phyloP scores from a whole-genome alignment of 1,140 invertebrate species.

The Dinothrombium tinctorium region DNA sequence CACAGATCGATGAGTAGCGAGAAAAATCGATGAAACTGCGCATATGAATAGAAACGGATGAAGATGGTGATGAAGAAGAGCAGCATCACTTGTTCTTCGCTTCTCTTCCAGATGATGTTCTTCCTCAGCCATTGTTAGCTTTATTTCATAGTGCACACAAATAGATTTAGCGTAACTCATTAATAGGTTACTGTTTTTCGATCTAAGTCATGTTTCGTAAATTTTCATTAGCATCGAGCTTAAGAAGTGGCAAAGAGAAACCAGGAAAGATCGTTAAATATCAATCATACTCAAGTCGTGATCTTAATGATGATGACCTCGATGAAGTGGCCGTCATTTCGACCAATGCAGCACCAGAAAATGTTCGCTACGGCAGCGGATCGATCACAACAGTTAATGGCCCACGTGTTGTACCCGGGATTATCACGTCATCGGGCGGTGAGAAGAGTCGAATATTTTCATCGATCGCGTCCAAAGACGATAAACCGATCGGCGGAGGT shows the following conservation, averaged over 20 bases:
- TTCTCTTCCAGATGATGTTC: too few species aligned
- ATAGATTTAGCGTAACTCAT: too few species aligned
- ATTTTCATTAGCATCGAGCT: neutral
- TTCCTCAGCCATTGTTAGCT: too few species aligned
- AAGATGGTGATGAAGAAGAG: too few species aligned
- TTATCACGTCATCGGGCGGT: constrained; percentile 26
- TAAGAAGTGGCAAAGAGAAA: constrained; percentile 15
- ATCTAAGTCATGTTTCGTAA: too few species aligned
- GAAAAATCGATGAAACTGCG: too few species aligned
- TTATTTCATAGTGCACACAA: too few species aligned
- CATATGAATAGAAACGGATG: too few species aligned
- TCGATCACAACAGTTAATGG: constrained; percentile 27
- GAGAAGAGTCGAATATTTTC: neutral
- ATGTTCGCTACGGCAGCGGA: constrained; percentile 35
- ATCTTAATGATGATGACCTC: constrained; percentile 31
- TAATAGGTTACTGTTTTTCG: too few species aligned
- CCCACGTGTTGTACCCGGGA: constrained; percentile 35
- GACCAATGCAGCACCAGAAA: constrained; percentile 27
- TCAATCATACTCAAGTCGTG: constrained; percentile 20
- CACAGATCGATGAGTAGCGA: too few species aligned
- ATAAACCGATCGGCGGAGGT: neutral
- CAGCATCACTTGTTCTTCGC: too few species aligned
- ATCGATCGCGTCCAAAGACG: neutral
- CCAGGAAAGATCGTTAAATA: constrained; percentile 23
- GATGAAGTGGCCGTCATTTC: constrained; percentile 49